phyloP scores from a whole-genome alignment of 2,113 vertebrate genomes.

The Indri indri region DNA sequence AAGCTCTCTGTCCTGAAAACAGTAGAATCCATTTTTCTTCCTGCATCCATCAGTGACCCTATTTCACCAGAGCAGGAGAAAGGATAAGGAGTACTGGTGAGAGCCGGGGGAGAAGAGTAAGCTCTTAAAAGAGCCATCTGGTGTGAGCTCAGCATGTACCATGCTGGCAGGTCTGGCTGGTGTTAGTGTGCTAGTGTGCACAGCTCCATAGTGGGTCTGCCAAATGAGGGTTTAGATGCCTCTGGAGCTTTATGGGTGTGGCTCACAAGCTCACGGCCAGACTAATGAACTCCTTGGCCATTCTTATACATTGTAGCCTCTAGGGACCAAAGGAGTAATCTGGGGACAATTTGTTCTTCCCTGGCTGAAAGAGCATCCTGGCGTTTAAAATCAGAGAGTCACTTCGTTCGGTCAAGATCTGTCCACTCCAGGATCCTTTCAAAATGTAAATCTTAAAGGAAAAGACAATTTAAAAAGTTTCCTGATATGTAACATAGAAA shows the following conservation, averaged over 20 bases:
- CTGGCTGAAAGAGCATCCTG: background rate
- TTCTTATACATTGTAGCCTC: background rate
- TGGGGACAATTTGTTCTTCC: background rate
- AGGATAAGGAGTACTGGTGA: background rate
- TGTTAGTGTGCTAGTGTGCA: background rate
- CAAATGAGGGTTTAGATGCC: background rate
- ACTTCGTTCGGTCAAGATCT: background rate
- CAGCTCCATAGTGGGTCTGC: background rate
- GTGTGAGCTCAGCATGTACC: background rate
- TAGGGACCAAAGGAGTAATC: background rate
- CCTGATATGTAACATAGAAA: background rate
- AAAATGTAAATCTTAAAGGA: background rate
- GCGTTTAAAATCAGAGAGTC: background rate
- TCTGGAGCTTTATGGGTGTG: background rate
- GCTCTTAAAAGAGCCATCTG: background rate
- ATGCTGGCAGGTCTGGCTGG: background rate
- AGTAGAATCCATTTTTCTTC: background rate
- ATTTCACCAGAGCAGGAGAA: background rate
- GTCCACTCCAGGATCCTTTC: background rate
- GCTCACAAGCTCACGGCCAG: background rate
- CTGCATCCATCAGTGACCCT: background rate
- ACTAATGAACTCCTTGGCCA: background rate
- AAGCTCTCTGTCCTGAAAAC: background rate
- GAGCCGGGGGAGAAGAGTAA: background rate
- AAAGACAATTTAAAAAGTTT: background rate